These are phyloP conservation scores for Hyphantria cunea DNA, from an alignment of 1,140 invertebrate genomes.

Conservation along the genomic window DNA sequence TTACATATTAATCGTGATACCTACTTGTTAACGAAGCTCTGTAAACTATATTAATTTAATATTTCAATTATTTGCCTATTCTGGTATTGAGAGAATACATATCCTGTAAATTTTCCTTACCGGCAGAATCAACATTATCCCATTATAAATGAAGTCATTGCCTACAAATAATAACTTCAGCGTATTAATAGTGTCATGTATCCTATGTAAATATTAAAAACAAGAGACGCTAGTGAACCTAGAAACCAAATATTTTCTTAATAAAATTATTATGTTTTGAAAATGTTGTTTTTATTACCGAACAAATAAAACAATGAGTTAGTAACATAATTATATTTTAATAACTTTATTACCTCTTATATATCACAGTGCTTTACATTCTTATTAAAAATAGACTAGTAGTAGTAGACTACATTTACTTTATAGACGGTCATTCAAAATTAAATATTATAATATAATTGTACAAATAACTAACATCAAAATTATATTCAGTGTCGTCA, in stretches of 20 bases:
- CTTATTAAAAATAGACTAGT: too few relatives aligned
- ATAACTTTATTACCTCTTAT: not conserved
- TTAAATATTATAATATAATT: too few relatives aligned
- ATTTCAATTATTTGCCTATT: not conserved
- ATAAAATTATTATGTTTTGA: conserved; percentile 27
- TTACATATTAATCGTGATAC: not conserved
- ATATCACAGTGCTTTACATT: not conserved
- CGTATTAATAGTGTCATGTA: conserved; percentile 3
- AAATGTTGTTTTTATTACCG: not conserved
- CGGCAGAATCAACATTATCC: not conserved
- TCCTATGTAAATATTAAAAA: conserved; percentile 7
- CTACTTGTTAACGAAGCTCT: not conserved
- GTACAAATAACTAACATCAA: too few relatives aligned
- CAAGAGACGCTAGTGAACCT: conserved; percentile 14
- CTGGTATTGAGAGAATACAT: conserved; percentile 18
- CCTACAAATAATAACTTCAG: conserved; percentile 5
- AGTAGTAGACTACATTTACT: too few relatives aligned
- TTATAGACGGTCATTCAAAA: too few relatives aligned
- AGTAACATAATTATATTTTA: conserved; percentile 14
- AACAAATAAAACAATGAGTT: not conserved
- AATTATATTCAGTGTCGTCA: too few relatives aligned
- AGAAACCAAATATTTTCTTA: conserved; percentile 28
- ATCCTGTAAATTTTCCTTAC: conserved; percentile 20
- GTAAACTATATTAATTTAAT: conserved; percentile 2
- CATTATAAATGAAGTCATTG: conserved; percentile 12